A percentile compares a stretch with the other conserved stretches of the same genome.
These are phyloP conservation scores for Sisyra terminalis DNA, from an alignment of 2,888 invertebrate genomes.

Conservation along the genomic window DNA sequence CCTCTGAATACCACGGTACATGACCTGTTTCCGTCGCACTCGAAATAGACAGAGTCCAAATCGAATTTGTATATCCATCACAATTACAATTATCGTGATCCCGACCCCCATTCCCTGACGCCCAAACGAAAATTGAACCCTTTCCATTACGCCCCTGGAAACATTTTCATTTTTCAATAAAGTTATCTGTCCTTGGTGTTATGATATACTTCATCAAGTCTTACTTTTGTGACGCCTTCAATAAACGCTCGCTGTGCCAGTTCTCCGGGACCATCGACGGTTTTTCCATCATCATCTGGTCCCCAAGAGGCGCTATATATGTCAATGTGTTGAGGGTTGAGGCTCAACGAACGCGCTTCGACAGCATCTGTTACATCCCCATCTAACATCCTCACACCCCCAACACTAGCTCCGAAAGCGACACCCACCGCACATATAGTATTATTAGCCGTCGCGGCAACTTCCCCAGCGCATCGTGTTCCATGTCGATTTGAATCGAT, in stretches of 20 bases:
- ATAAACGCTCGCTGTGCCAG: constrained; percentile 89
- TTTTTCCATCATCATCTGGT: constrained; percentile 95
- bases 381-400: constrained; percentile 95
- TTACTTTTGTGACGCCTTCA: constrained; percentile 84
- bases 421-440: constrained; percentile 92
- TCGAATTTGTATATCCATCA: constrained; percentile 98
- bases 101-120: constrained; percentile 93
- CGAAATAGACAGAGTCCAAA: constrained; percentile 95
- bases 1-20: constrained; percentile 96
- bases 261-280: constrained; percentile 94
- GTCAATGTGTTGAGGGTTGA: constrained; percentile 93
- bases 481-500: constrained; percentile 92
- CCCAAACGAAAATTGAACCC: constrained; percentile 98
- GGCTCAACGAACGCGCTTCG: constrained; percentile 84
- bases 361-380: constrained; percentile 98
- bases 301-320: constrained; percentile 99
- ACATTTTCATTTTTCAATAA: constrained; percentile 9
- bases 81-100: constrained; percentile 97
- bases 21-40: constrained; percentile 84
- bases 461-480: constrained; percentile 93
- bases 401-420: constrained; percentile 88
- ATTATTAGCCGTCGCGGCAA: constrained; percentile 94
- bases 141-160: constrained; percentile 74
- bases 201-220: constrained; percentile 4
- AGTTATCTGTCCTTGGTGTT: constrained; percentile 2